A percentile compares a stretch with the other conserved stretches of the same genome.
Conservation (phyloP, 2,797 vertebrate genomes). For the Rhincodon typus region DNA sequence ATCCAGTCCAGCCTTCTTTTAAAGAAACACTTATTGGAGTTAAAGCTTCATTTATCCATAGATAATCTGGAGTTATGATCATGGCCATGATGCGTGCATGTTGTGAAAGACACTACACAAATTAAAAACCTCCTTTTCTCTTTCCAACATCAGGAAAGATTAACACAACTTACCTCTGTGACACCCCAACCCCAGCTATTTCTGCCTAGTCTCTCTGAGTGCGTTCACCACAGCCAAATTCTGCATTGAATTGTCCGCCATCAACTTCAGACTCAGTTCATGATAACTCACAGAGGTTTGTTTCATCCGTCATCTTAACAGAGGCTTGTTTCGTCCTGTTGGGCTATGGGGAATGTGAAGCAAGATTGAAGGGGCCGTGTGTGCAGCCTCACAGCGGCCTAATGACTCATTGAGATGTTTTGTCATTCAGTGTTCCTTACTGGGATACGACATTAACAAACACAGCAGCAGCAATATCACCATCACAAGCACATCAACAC, state of each 20-base stretch:
- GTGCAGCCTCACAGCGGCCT: too few species aligned
- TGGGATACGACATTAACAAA: not conserved
- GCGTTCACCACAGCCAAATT: not conserved
- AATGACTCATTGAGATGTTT: not conserved
- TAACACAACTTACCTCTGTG: not conserved
- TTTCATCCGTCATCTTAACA: not conserved
- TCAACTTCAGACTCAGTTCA: not conserved
- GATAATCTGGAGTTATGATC: too few species aligned
- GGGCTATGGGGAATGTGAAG: not conserved
- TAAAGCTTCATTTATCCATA: too few species aligned
- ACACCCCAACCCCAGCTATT: too few species aligned
- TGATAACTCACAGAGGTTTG: not conserved
- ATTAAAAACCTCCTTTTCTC: not conserved
- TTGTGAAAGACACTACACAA: not conserved
- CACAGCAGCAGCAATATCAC: not conserved
- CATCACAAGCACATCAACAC: not conserved
- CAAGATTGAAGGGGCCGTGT: not conserved
- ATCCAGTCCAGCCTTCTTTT: too few species aligned
- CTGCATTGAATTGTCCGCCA: too few species aligned
- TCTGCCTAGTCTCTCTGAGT: not conserved
- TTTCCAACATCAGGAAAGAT: not conserved
- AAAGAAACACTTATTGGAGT: too few species aligned
- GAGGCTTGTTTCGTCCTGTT: not conserved
- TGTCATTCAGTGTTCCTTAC: not conserved
- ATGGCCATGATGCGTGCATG: not conserved